phyloP scores from a whole-genome alignment of 2,888 invertebrate genomes.

The Melanostoma mellinum region DNA sequence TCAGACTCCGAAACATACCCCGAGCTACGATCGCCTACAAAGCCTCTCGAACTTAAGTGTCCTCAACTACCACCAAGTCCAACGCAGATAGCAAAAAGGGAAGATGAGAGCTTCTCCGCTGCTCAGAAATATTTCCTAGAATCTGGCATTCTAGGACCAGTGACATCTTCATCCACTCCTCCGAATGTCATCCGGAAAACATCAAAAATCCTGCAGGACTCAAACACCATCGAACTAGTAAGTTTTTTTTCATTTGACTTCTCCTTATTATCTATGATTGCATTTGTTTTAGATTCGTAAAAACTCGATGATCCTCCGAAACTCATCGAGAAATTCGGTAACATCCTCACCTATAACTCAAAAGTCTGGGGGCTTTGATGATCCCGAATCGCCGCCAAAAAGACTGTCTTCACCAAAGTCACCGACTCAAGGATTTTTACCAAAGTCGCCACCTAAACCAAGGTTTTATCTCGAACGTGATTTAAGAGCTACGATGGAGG shows the following conservation, averaged over 20 bases:
- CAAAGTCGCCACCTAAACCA: conserved; percentile 43
- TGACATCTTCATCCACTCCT: conserved; percentile 61
- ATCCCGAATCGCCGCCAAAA: conserved; percentile 38
- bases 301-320: conserved; percentile 75
- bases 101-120: conserved; percentile 74
- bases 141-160: conserved; percentile 78
- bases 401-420: conserved; percentile 45
- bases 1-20: conserved; percentile 74
- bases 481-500: conserved; percentile 72
- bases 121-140: conserved; percentile 78
- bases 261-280: conserved; percentile 19
- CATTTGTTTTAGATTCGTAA: conserved; percentile 74
- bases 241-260: conserved; percentile 38
- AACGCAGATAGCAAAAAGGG: conserved; percentile 34
- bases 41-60: conserved; percentile 20
- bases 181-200: conserved; percentile 76
- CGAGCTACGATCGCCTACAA: conserved; percentile 32
- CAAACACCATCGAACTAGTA: conserved; percentile 77
- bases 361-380: conserved; percentile 45
- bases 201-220: conserved; percentile 77
- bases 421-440: conserved; percentile 45
- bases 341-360: conserved; percentile 45
- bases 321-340: conserved; percentile 49
- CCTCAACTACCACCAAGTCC: conserved; percentile 46
- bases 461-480: conserved; percentile 27